Evolutionary conservation across 2,888 invertebrate species (phyloP), one percentile per base, ranked within the genome.

Genomic region (Campaea margaritaria): DNA sequence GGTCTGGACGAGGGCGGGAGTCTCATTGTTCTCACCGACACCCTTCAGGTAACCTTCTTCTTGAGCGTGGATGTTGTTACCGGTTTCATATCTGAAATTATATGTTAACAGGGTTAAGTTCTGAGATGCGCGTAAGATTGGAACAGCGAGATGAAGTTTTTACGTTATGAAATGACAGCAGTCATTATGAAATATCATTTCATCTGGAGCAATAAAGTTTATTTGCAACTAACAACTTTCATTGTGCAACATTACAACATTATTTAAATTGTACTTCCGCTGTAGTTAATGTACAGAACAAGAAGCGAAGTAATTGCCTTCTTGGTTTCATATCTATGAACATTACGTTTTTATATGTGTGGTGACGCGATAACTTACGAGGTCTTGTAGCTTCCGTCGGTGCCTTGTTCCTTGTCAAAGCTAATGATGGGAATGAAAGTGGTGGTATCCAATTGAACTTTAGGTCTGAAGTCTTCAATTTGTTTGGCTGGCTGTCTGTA

Each of bases 381-480:
- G 60, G 96, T 95, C 87, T 96, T 96, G 85, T 97, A 97, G 78
- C 96, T 96, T 75, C 97, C 97, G 86, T 96, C 96, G 67, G 94
- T 95, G 66, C 95, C 96, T 79, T 97, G 96, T 81, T 96, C 96
- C 79, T 97, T 96, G 78, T 96, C 96, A 83, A 96, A 96, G 69
- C 94, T 93, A 63, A 97, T 94, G 79, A 97, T 97, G 14, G 97
- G 97, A 72, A 97, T 96, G 83, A 91, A 95, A n/a, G 96, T 96
- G 62, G 96, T 95, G 14, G 94, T 94, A 42, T 94, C 94, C 54
- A 89, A 68, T 16, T 83, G 80, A n/a, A 84, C 83, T 77, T 87
- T 85, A 21, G 91, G 86, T 68, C 90, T 87, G 81, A 91, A 89
- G 68, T 93, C 93, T 0, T 91, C 90, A 15, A 87, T 74, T 34